Evolutionary conservation across 2,888 invertebrate genomes (phyloP).

Genomic region (Nemapogon koenigi): DNA sequence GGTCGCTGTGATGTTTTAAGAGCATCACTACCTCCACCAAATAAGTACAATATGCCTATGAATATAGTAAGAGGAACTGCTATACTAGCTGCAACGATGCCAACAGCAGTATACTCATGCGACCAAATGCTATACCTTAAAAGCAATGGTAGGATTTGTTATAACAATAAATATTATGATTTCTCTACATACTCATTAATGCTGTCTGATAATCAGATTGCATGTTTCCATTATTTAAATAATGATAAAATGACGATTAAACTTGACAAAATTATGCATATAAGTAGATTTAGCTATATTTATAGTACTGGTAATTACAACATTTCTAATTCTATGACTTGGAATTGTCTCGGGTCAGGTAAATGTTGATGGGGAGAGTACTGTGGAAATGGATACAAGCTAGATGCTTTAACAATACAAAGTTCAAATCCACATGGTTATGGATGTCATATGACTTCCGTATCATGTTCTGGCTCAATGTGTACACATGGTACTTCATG

Average conservation of each 20-base stretch:
- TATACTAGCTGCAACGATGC: not conserved
- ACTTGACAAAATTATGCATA: not conserved
- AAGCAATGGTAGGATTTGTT: not conserved
- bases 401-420: not conserved
- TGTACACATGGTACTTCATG: conserved; percentile 11
- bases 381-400: not conserved
- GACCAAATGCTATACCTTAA: not conserved
- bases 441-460: conserved; percentile 9
- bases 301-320: not conserved
- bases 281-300: not conserved
- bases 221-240: not conserved
- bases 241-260: not conserved
- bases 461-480: conserved; percentile 8
- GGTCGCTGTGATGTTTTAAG: not conserved
- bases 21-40: not conserved
- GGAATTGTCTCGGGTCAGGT: not conserved
- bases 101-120: not conserved
- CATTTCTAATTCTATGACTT: not conserved
- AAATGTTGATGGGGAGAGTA: not conserved
- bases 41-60: not conserved
- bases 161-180: not conserved
- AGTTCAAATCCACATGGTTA: conserved; percentile 8
- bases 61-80: not conserved
- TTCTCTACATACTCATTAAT: not conserved
- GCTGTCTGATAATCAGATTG: not conserved